Conservation (phyloP, 2,797 vertebrate species). For the Xerus rutilus region DNA sequence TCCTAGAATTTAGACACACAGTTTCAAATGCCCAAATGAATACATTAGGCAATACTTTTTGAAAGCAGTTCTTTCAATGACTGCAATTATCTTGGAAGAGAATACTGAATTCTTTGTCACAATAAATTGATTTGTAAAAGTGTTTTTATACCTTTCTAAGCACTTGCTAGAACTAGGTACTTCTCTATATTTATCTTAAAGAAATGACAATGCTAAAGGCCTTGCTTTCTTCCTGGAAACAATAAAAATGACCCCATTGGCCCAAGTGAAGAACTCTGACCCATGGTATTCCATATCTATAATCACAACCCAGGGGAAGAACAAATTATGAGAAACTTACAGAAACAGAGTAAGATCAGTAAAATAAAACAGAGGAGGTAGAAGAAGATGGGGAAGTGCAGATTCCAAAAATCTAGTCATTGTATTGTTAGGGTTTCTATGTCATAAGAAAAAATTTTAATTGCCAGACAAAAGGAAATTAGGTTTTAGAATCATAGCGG, state of each 20-base stretch:
- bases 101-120: conserved; percentile 18
- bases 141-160: conserved; percentile 1
- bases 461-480: neutral
- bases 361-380: neutral
- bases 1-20: neutral
- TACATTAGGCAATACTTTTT: conserved; percentile 1
- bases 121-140: conserved; percentile 35
- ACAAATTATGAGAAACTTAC: neutral
- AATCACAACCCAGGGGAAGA: neutral
- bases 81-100: conserved; percentile 16
- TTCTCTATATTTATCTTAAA: conserved; percentile 43
- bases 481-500: neutral
- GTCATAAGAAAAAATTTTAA: neutral
- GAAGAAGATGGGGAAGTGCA: too few relatives aligned
- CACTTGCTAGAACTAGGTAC: neutral
- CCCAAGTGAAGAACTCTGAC: neutral
- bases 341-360: neutral
- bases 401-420: neutral
- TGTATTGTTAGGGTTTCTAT: neutral
- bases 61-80: conserved; percentile 36
- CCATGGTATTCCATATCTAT: neutral
- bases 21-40: conserved; percentile 46
- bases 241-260: neutral
- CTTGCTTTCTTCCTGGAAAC: neutral
- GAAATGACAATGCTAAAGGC: conserved; percentile 10